phyloP scores from a whole-genome alignment of 2,113 vertebrate species.

The Boleophthalmus pectinirostris region DNA sequence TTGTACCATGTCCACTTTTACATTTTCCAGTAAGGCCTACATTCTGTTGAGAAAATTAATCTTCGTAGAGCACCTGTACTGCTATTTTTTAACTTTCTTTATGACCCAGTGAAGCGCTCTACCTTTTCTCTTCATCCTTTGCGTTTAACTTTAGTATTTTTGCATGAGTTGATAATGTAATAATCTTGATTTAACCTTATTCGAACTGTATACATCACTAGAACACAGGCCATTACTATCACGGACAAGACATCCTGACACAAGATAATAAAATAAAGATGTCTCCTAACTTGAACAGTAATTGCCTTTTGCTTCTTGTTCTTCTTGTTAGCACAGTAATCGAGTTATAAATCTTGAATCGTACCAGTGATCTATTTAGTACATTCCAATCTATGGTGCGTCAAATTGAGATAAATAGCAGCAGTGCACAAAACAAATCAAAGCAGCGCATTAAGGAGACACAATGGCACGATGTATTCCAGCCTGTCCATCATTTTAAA shows the following conservation, averaged over 20 bases:
- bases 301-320: neutral
- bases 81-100: too few relatives aligned
- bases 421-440: neutral
- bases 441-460: neutral
- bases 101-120: too few relatives aligned
- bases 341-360: neutral
- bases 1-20: too few relatives aligned
- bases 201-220: neutral
- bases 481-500: conserved; percentile 24
- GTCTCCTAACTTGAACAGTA: neutral
- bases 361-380: neutral
- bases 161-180: too few relatives aligned
- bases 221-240: neutral
- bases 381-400: neutral
- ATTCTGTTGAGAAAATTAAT: too few relatives aligned
- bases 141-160: too few relatives aligned
- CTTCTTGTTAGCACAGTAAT: conserved; percentile 4
- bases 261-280: neutral
- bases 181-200: too few relatives aligned
- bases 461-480: neutral
- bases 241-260: neutral
- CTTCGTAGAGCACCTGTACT: too few relatives aligned
- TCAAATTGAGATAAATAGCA: conserved; percentile 23
- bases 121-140: too few relatives aligned
- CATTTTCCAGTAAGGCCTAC: too few relatives aligned